Conservation (phyloP, 2,888 invertebrate genomes). For the Brenthis ino region DNA sequence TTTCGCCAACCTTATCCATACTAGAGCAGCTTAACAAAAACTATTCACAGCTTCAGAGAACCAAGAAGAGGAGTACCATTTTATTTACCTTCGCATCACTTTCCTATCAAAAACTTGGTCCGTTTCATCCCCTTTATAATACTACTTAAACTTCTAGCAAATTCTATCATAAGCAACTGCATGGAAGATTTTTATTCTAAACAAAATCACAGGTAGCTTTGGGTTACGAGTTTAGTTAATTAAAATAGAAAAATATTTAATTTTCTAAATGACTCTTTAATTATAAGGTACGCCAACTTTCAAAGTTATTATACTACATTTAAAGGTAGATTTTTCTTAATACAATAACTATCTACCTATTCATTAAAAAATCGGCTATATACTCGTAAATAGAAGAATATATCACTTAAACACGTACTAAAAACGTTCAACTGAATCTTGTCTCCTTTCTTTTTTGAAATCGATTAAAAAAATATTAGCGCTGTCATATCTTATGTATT, state of each 20-base stretch:
- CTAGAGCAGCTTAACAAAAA: conserved; percentile 19
- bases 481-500: no score
- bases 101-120: conserved; percentile 41
- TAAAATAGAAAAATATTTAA: neutral
- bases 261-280: no score
- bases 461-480: neutral
- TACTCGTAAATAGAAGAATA: no score
- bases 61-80: conserved; percentile 27
- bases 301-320: no score
- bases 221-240: neutral
- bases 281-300: no score
- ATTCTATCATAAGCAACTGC: conserved; percentile 11
- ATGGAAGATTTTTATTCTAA: conserved; percentile 19
- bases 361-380: no score
- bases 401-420: no score
- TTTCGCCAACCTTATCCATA: conserved; percentile 10
- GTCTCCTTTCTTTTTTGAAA: neutral
- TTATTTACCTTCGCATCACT: conserved; percentile 39
- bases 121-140: conserved; percentile 36
- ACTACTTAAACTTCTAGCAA: conserved; percentile 32
- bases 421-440: no score
- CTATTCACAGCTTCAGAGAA: conserved; percentile 29
- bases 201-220: conserved; percentile 3
- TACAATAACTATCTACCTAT: no score
- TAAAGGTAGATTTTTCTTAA: no score